Evolutionary conservation across 64 coral and sea anemone genomes (phyloP), one percentile per base, ranked within the genome.

Genomic region (Dendronephthya gigantea): DNA sequence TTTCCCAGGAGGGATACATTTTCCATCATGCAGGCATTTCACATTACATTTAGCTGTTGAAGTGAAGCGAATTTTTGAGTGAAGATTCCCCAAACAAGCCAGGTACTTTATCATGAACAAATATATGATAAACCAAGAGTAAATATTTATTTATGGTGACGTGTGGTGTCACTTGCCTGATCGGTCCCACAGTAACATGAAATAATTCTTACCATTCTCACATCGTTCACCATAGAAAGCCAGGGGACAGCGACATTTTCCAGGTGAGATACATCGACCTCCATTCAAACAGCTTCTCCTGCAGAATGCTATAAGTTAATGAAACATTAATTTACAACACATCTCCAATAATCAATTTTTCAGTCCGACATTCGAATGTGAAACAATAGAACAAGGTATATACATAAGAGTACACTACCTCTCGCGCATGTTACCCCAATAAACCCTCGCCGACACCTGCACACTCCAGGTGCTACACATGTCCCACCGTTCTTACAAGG

Each of bases 401-500:
- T n/a, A n/a, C n/a, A n/a, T n/a, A n/a, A n/a, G 12, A 9, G 2
- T 19, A 33, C 32, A 33, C 30, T n/a, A 79, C 72, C 72, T 79
- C 72, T 34, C 36, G 31, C 72, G 43, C 94, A 97, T 9, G 89
- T 81, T 16, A 83, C 83, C 35, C 94, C 94, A 19, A 33, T 65
- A 82, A 86, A 97, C 22, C 94, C 94, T 32, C 82, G 27, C 17
- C 25, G 84, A 29, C 94, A 97, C 1, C 45, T 86, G 34, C 94
- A 97, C 33, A 91, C 83, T n/a, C 86, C 70, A 1, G 94, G 94
- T 50, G 72, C 82, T 0, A 93, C 62, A 59, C 94, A 97, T 29
- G 17, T 70, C 39, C 94, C 94, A 1, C 91, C 94, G 84, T 97
- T 91, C 55, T 84, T 88, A 82, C 94, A 97, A 23, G 86, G 91